Evolutionary conservation across 2,888 invertebrate species (phyloP), one percentile per base, ranked within the genome.

Genomic region (Proisotoma minuta): DNA sequence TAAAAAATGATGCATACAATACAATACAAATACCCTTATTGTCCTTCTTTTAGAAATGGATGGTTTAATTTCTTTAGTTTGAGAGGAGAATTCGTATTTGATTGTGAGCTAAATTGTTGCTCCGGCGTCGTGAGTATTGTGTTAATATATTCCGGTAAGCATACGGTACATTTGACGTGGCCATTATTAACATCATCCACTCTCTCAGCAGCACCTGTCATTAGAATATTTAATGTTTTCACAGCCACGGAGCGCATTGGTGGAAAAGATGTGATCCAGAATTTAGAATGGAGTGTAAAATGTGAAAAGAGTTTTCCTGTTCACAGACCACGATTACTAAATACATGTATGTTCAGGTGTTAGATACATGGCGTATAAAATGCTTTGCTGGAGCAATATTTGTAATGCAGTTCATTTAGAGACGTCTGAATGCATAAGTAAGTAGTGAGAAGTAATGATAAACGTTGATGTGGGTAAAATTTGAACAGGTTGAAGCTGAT

Each of bases 181-280:
- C 5, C 29, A 39, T 39, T 54, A 39, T 3, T 29, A 54, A 43
- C 20, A 43, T 43, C 34, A 8, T 10, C 15, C 8, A 10, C 34
- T 34, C 43, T 43, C 43, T 5, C 18, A 12, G 22, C 27, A 52
- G 39, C 34, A 29, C 53, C 18, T 54, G 34, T 43, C 23, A 56
- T 56, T 56, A 56, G 29, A 56, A 56, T 56, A 56, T 56, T 56
- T 56, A 56, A 56, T 56, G 27, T 43, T 56, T 56, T 56, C 56
- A 22, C n/a, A 56, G 47, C 56, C 56, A 56, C 56, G 56, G 47
- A 56, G 43, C 18, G 15, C 26, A 29, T 40, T 56, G 22, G 15
- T 39, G 39, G 27, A 18, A 22, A 29, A 39, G 23, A 54, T 54
- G 24, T 56, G 56, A 56, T 56, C 56, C 18, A 40, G 56, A 56